Evolutionary conservation across 2,113 vertebrate species (phyloP), one percentile per base, ranked within the genome.

Genomic region (Prionailurus bengalensis): DNA sequence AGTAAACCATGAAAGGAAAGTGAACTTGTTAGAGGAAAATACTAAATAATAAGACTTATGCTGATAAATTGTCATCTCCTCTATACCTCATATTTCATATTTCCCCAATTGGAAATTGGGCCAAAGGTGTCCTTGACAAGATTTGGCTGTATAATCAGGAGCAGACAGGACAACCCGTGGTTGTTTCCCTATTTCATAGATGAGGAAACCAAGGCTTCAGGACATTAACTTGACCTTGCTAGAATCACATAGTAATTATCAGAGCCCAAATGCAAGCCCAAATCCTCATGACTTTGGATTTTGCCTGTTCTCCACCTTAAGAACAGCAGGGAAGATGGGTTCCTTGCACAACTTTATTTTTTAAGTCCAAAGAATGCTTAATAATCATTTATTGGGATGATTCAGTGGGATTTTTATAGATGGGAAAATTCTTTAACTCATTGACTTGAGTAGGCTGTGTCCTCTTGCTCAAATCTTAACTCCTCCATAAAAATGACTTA

Each of bases 391-490:
- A 70, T 51, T 78, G 45, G 58, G 66, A 91, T 94, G 73, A 81
- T 51, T 89, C n/a, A 61, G 17, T 63, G 61, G 42, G 63, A 66
- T 84, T 94, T 92, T 92, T 95, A 91, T 48, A 85, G 78, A 89
- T 89, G 78, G 19, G 83, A 89, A 93, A 95, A 85, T 48, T 21
- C 74, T 83, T 93, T 45, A 84, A 70, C 63, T 88, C 81, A 51
- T 81, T 55, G 81, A 58, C 53, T 80, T 74, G 70, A 96, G 61
- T 65, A 94, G 66, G 53, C 73, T 82, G 23, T 81, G 65, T 73
- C 16, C 16, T 94, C 79, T 95, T 27, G 42, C 45, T 97, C 51
- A 91, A 71, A 94, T 96, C 23, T 78, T 85, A 94, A 61, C 68
- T 33, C 42, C 79, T n/a, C 66, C 31, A 74, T 89, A 91, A 95